Base-by-base conservation (phyloP, 1,140 invertebrate species). In the honey bee (Apis mellifera) region DNA sequence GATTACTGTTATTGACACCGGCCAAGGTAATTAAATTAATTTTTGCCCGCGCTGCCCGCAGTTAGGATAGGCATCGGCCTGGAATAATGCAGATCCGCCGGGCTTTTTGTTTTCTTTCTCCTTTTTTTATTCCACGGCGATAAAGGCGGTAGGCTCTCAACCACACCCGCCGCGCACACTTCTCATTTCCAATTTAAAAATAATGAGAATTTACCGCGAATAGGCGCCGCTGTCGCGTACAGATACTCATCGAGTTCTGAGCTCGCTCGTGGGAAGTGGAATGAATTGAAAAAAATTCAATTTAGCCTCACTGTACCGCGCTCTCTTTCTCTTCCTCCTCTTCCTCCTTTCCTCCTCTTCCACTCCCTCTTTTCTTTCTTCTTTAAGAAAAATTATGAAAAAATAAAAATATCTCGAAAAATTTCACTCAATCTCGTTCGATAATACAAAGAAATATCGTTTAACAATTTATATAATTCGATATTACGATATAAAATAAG, bases 231-330 rank as follows among this genome's bases (percentile, higher is more conserved):
- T 90, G 90, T 90, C 90, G 84, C 75, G 82, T 64, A 68, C 90
- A 90, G 90, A 86, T 82, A 82, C 84, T 82, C 86, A 90, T 90
- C 82, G 84, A 86, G 79, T 86, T 79, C 32, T 77, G 82, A 83
- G 65, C 82, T 86, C 84, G 73, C 78, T 78, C 60, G 73, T 52
- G 71, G 72, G 76, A 82, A 86, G 86, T 85, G 84, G 84, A 90
- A 90, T 88, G 88, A 90, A 90, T 88, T 88, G 88, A 89, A 89
- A 89, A 90, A 90, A 90, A 91, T 90, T 90, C 87, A 91, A 91
- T 91, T 91, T 90, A 86, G 83, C 86, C 62, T 60, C 81, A 74
- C 55, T 85, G 76, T 77, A 85, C 86, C 82, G 73, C 74, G 65
- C 62, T 57, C 48, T 70, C 21, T 60, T 42, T 42, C 32, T 54